Base-by-base conservation (phyloP, 1,140 invertebrate species). In the Pseudomyrmex sp. region DNA sequence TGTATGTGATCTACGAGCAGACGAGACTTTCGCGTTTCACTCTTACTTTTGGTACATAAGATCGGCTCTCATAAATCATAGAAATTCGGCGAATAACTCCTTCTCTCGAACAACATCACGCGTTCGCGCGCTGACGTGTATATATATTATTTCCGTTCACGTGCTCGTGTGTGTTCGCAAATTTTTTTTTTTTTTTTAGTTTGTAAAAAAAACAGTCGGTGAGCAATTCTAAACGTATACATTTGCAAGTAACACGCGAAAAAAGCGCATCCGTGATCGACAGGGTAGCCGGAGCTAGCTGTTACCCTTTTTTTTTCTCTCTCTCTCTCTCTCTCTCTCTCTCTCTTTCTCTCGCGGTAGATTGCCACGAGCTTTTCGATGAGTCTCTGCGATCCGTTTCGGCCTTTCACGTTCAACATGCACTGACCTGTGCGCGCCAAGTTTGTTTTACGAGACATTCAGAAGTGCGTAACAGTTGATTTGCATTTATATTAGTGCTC, bases 401-500 rank as follows among this genome's bases (percentile, higher is more conserved):
- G 18, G 44, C 18, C 58, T 75, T 50, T 46, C 48, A 48, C 48
- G 10, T 73, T 75, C 44, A 62, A 15, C 62, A 68, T 68, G 52
- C n/a, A 73, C 35, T 77, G 86, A 87, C 85, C 85, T 68, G 77
- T 65, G 58, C 35, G 58, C 58, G 56, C 46, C 66, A 76, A 63
- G 82, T 89, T 88, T 88, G 87, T 89, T 89, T 88, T 86, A 88
- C 87, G 72, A 82, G 84, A 89, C 80, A 87, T 82, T 82, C 87
- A 77, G 76, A 89, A 86, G 72, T 70, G 83, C 85, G 79, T 91
- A 90, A 90, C 89, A 85, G 85, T 85, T 85, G 87, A 91, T 91
- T 91, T 91, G 89, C 91, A 91, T 91, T 91, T 91, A 91, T 91
- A 91, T 91, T 91, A 91, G 88, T 86, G 89, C 85, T 84, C 85